Evolutionary conservation across 2,888 invertebrate species (phyloP), one percentile per base, ranked within the genome.

Genomic region (Lapara coniferarum): DNA sequence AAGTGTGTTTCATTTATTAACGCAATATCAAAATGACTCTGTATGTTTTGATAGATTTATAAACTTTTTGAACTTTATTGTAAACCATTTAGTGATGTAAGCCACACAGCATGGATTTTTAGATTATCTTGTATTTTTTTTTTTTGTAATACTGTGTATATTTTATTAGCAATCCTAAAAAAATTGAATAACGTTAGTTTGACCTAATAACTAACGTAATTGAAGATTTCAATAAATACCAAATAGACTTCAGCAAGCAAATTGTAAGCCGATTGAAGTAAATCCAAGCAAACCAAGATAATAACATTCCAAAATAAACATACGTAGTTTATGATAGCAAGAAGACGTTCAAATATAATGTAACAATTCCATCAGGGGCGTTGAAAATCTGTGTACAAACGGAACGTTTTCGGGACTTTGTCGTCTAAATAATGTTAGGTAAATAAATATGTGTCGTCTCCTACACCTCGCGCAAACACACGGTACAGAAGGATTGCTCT

Each of bases 341-440:
- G 56, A 46, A 14, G 53, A 12, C 67, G 46, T 19, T 13, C 55
- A 56, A 67, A 56, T 4, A 67, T 56, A 46, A 56, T 44, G 56
- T 56, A 19, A 67, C 67, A 46, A 67, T 56, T 67, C 67, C 19
- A 56, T 55, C 67, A 44, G 44, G 13, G 44, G 57, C 49, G 58
- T 55, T 58, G 66, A 37, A 53, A 66, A 69, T 69, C 69, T 69
- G 69, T 69, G 56, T 66, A 57, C 58, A 66, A 66, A 66, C 67
- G 56, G 44, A 14, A 63, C 67, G 19, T 58, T 66, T 66, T 69
- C 69, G 52, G 14, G 63, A 57, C 57, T 53, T 69, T 66, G 37
- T 53, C 66, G 37, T 49, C 37, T 66, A 69, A 69, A 69, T 66
- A 69, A 69, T 69, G 66, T 16, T 51, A 57, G 37, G 69, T 52